Conservation (phyloP, 2,113 vertebrate genomes). For the Urocynchramus pylzowi region DNA sequence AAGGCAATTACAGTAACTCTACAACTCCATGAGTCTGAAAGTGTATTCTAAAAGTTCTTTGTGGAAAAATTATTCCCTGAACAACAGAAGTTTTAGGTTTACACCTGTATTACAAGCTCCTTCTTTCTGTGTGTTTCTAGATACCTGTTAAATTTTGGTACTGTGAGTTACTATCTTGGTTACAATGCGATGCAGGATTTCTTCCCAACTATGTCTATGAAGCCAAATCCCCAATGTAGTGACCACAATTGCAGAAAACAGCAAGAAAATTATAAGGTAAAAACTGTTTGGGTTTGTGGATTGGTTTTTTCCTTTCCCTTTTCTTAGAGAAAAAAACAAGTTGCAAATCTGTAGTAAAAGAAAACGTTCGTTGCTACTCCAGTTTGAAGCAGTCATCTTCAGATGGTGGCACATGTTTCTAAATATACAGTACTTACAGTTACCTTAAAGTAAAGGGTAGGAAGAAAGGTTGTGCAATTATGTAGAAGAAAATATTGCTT, state of each 20-base stretch:
- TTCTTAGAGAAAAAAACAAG: background rate
- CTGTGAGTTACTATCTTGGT: slow-evolving; percentile 93
- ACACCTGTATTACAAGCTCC: background rate
- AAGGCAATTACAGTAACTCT: background rate
- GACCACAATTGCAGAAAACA: slow-evolving; percentile 86
- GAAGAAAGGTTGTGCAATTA: background rate
- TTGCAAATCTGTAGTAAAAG: background rate
- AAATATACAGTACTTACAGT: background rate
- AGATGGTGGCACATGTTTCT: background rate
- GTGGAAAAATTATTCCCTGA: background rate
- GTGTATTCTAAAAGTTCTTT: background rate
- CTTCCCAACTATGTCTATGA: slow-evolving; percentile 95
- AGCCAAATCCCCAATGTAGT: slow-evolving; percentile 90
- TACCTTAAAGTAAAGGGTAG: background rate
- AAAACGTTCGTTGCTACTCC: background rate
- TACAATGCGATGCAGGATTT: slow-evolving; percentile 99
- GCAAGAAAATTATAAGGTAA: slow-evolving; percentile 87
- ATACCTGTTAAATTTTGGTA: slow-evolving; percentile 90
- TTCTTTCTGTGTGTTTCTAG: slow-evolving; percentile 67
- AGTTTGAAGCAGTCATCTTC: background rate
- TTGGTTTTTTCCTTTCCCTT: background rate
- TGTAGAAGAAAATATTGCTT: background rate
- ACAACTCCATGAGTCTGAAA: background rate
- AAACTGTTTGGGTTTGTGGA: background rate
- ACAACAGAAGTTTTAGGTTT: background rate